Conservation (phyloP, 2,113 vertebrate genomes). For the Apistogramma diplotaenia region DNA sequence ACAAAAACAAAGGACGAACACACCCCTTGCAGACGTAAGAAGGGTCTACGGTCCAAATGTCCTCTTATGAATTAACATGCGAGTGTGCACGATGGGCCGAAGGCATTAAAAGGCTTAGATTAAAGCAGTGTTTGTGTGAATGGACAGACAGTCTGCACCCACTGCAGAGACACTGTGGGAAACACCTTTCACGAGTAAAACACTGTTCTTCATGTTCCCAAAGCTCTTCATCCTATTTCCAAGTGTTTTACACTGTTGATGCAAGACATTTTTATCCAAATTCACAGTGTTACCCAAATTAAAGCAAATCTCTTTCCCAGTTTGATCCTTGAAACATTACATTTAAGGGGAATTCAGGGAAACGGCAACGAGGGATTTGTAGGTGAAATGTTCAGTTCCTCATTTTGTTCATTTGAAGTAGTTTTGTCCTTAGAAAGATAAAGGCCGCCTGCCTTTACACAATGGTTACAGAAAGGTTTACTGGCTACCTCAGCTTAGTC, state of each 20-base stretch:
- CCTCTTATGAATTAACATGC: too few relatives aligned
- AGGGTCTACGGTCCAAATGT: too few relatives aligned
- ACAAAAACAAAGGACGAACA: too few relatives aligned
- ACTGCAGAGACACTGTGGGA: background rate
- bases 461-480: background rate
- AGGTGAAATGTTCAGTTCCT: background rate
- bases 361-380: background rate
- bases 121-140: background rate
- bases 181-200: background rate
- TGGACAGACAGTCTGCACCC: fast-evolving
- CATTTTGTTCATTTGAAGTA: background rate
- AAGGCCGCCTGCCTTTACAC: fast-evolving
- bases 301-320: background rate
- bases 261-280: background rate
- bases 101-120: background rate
- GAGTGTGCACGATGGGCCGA: fast-evolving
- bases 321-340: background rate
- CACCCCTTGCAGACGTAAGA: too few relatives aligned
- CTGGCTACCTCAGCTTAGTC: background rate
- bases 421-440: background rate
- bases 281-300: background rate
- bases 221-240: background rate
- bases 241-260: background rate
- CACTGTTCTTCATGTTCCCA: background rate
- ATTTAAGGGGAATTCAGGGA: background rate